Evolutionary conservation across 2,113 vertebrate species (phyloP), one percentile per base, ranked within the genome.

Genomic region (Orthochromis malagaraziensis): DNA sequence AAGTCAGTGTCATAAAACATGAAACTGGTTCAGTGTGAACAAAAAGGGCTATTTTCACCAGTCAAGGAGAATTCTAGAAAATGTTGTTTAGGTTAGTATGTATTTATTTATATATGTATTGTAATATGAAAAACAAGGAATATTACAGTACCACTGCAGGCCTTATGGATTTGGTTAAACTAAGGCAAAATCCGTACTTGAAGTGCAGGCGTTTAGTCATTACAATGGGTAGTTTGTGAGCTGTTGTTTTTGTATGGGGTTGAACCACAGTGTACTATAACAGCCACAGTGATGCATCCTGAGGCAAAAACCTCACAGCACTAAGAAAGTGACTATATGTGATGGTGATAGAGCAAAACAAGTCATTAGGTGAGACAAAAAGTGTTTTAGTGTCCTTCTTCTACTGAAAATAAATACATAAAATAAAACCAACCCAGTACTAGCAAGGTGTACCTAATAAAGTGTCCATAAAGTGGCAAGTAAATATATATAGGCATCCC

Each of bases 61-160:
- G 17, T 65, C 31, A 65, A 35, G 58, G 58, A 35, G n/a, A 35
- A 65, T 65, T 65, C 60, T 65, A 35, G 31, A 65, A 65, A 65
- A 65, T 38, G 17, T 65, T 65, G 3, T n/a, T 65, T 38, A 2
- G 60, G 9, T 65, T 38, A 65, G 17, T 65, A 16, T 58, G 13
- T 9, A 65, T 65, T 65, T 65, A 5, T 65, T 65, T 65, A 65
- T 38, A 35, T 65, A 2, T 65, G 17, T 65, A 65, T 65, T 65
- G 31, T 65, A 65, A 38, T 65, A 35, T 65, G 10, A 65, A 65
- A 65, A 65, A 65, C 31, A n/a, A 65, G 31, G 10, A 65, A 35
- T 7, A n/a, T 0, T 12, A 65, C 6, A 65, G 60, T 35, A n/a
- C 2, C 60, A 65, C 60, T 65, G 0, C 60, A 65, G 60, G 31